These are phyloP conservation scores for Spondyliosoma cantharus DNA, from an alignment of 2,797 vertebrate genomes.

Conservation along the genomic window DNA sequence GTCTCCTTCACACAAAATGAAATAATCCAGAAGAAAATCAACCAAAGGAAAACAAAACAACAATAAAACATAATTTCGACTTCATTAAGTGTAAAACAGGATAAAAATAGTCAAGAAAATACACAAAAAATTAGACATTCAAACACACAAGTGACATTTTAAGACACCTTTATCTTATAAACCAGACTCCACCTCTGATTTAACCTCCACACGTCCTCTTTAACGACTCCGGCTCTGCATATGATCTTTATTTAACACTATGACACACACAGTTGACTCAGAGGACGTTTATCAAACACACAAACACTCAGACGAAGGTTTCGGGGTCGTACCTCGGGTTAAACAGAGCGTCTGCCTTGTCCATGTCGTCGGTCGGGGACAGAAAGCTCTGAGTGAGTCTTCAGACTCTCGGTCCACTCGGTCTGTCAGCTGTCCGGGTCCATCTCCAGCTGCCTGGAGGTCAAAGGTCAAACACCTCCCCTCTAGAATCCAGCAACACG, in stretches of 20 bases:
- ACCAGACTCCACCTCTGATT: neutral
- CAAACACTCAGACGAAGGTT: neutral
- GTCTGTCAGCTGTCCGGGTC: conserved; percentile 64
- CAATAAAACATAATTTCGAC: neutral
- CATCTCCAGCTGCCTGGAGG: conserved; percentile 48
- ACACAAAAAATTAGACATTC: no score
- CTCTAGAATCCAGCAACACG: neutral
- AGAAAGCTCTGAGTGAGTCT: neutral
- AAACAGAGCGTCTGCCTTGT: conserved; percentile 37
- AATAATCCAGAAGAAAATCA: neutral
- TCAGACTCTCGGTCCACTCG: neutral
- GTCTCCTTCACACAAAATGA: no score
- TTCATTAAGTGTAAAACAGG: no score
- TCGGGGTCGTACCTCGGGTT: conserved; percentile 48
- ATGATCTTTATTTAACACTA: neutral
- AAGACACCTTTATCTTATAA: neutral
- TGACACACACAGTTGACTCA: neutral
- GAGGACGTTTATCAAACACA: no score
- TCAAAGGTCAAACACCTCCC: conserved; percentile 60
- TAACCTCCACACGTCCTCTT: neutral
- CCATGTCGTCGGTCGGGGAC: conserved; percentile 36
- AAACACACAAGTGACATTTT: no score
- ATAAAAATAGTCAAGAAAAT: no score
- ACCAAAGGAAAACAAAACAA: neutral
- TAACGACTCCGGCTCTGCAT: fast-evolving